Conservation (phyloP, 1,140 invertebrate species). For the Carcinoscorpius rotundicauda region DNA sequence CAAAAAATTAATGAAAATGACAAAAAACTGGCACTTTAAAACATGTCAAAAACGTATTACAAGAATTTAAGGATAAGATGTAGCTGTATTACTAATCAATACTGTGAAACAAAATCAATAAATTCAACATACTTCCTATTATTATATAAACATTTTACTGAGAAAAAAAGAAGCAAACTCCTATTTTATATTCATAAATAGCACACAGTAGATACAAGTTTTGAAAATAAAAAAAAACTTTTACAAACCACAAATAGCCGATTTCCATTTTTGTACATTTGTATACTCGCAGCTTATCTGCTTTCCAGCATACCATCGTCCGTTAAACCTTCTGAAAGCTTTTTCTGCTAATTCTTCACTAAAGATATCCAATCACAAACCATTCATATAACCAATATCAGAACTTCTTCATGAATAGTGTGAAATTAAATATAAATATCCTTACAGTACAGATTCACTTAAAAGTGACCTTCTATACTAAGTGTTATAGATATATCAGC, state of each 20-base stretch:
- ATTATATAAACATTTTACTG: background rate
- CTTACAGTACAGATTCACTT: too few relatives aligned
- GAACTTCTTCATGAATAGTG: too few relatives aligned
- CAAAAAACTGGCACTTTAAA: too few relatives aligned
- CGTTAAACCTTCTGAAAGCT: conserved; percentile 62
- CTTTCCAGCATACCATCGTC: conserved; percentile 76
- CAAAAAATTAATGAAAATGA: too few relatives aligned
- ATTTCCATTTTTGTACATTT: conserved; percentile 62
- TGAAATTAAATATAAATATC: too few relatives aligned
- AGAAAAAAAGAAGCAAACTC: background rate
- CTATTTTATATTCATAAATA: conserved; percentile 4
- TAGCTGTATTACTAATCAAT: background rate
- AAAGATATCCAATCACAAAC: conserved; percentile 10
- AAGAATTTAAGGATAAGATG: background rate
- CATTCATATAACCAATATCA: too few relatives aligned
- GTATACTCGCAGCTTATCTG: conserved; percentile 71
- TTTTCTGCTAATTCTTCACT: conserved; percentile 31
- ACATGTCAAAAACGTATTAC: background rate
- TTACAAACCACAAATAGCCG: conserved; percentile 71
- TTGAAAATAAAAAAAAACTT: conserved; percentile 18
- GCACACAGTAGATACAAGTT: background rate
- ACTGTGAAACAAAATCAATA: background rate
- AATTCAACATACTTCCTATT: background rate
- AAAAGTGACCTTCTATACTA: too few relatives aligned
- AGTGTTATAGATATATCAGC: too few relatives aligned